phyloP scores from a whole-genome alignment of 64 coral and sea anemone species.

The Hydrozoanthus tunicans region DNA sequence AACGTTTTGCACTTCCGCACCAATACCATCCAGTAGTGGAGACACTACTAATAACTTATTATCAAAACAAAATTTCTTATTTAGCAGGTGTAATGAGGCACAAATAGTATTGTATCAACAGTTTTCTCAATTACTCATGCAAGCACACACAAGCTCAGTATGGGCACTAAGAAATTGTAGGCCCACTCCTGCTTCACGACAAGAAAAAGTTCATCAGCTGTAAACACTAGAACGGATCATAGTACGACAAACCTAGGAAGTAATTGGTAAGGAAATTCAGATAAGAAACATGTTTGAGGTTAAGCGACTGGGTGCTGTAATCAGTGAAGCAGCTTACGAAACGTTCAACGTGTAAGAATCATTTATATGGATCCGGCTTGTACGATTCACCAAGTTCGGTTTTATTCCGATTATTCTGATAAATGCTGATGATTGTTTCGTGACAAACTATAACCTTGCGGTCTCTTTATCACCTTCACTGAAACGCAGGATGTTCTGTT shows the following conservation, averaged over 20 bases:
- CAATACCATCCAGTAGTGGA: conserved; percentile 13
- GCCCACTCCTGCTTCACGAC: not conserved
- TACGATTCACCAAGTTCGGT: not conserved
- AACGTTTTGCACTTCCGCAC: not conserved
- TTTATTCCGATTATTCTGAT: not conserved
- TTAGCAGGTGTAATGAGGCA: not conserved
- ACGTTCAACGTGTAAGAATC: not conserved
- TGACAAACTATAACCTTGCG: conserved; percentile 8
- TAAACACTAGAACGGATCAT: not conserved
- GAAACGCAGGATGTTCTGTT: not conserved
- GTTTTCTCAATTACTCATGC: not conserved
- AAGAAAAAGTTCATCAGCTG: not conserved
- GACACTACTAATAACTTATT: conserved; percentile 22
- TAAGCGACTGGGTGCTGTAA: not conserved
- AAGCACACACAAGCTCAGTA: not conserved
- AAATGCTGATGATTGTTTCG: not conserved
- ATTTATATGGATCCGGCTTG: too few species aligned
- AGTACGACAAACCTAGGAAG: not conserved
- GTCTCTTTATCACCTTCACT: conserved; percentile 21
- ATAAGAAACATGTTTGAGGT: not conserved
- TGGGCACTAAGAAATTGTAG: not conserved
- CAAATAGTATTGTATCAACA: conserved; percentile 47
- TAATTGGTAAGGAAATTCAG: not conserved
- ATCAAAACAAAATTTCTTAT: conserved; percentile 37
- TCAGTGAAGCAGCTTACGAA: not conserved